Conservation (phyloP, 2,797 vertebrate genomes). For the Chiroxiphia lanceolata region DNA sequence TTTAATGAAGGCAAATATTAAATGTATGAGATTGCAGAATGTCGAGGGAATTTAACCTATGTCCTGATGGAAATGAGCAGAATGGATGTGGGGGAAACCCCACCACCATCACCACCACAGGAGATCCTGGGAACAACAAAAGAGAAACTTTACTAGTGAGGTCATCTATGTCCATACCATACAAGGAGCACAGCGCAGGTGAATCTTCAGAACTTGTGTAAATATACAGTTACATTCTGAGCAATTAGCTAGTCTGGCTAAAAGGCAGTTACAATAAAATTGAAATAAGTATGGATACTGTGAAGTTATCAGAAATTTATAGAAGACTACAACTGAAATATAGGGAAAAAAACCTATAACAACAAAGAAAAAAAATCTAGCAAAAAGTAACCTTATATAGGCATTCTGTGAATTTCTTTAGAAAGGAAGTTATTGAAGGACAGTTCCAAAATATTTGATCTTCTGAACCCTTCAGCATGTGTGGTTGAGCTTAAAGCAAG, state of each 20-base stretch:
- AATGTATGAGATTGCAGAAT: not conserved
- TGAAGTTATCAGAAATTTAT: not conserved
- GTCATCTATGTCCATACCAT: not conserved
- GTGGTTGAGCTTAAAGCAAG: not conserved
- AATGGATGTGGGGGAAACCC: not conserved
- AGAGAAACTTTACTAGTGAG: not conserved
- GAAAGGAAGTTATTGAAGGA: not conserved
- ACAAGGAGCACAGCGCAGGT: not conserved
- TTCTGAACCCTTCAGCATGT: not conserved
- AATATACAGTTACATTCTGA: not conserved
- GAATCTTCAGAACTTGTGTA: not conserved
- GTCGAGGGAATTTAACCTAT: not conserved
- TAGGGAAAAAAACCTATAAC: not conserved
- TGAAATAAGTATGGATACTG: not conserved
- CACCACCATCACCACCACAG: not conserved
- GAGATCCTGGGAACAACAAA: not conserved
- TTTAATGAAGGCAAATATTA: not conserved
- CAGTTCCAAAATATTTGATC: not conserved
- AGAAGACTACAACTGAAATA: not conserved
- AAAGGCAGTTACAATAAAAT: not conserved
- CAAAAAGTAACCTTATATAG: not conserved
- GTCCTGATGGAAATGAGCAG: not conserved
- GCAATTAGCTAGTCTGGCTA: not conserved
- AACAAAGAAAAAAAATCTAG: not conserved
- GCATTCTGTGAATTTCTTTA: not conserved